phyloP scores from a whole-genome alignment of 2,888 invertebrate genomes.

The Incurvaria masculella region DNA sequence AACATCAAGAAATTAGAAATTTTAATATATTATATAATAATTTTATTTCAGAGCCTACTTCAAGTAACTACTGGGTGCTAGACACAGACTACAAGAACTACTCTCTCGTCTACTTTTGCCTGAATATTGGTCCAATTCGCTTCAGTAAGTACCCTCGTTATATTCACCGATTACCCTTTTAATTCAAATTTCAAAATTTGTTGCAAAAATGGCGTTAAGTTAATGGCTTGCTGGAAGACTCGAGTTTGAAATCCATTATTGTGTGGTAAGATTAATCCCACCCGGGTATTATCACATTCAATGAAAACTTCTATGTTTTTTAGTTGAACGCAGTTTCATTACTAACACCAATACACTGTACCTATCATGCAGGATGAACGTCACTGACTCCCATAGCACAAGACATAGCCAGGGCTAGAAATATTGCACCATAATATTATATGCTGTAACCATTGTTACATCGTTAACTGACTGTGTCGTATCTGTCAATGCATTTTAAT shows the following conservation, averaged over 20 bases:
- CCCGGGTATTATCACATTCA: neutral
- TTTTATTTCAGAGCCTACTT: constrained; percentile 13
- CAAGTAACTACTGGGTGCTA: constrained; percentile 25
- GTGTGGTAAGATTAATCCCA: neutral
- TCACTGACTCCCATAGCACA: too few species aligned
- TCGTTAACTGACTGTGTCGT: too few species aligned
- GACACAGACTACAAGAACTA: constrained; percentile 21
- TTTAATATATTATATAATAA: constrained; percentile 21
- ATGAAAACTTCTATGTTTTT: too few species aligned
- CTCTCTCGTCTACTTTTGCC: constrained; percentile 28
- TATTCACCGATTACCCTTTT: neutral
- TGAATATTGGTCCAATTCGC: constrained; percentile 22
- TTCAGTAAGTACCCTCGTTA: neutral
- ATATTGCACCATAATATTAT: too few species aligned
- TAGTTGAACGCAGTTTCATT: too few species aligned
- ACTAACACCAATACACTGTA: too few species aligned
- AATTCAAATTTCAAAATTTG: constrained; percentile 2
- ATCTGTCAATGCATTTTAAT: too few species aligned
- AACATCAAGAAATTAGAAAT: constrained; percentile 10
- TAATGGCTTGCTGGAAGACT: neutral
- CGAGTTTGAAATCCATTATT: neutral
- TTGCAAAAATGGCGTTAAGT: constrained; percentile 1
- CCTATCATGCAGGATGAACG: too few species aligned
- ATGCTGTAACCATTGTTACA: too few species aligned
- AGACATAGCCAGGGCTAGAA: too few species aligned